These are phyloP conservation scores for Sphaerolaimus hirsutus DNA, from an alignment of 2,888 invertebrate genomes.

Conservation along the genomic window DNA sequence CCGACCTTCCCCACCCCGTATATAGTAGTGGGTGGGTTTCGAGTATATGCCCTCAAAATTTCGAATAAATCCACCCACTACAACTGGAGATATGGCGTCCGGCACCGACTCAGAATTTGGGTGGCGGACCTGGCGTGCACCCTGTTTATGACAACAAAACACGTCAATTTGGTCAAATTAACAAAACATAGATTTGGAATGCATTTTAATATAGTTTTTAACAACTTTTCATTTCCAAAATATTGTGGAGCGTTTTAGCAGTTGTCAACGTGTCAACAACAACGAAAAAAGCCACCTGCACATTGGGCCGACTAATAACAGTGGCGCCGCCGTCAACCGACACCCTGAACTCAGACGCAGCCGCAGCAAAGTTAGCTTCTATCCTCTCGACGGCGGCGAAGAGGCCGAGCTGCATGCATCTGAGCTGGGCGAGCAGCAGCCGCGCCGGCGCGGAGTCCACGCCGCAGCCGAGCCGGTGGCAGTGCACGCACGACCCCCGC, in stretches of 20 bases:
- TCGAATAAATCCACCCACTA: too few relatives aligned
- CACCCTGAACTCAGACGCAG: not conserved
- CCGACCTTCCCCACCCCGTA: too few relatives aligned
- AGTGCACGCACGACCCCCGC: conserved; percentile 30
- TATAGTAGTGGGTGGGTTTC: too few relatives aligned
- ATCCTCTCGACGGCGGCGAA: conserved; percentile 11
- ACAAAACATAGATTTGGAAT: not conserved
- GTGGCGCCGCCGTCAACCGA: not conserved
- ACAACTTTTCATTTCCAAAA: not conserved
- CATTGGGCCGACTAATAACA: not conserved
- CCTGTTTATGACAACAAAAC: not conserved
- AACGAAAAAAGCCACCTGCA: not conserved
- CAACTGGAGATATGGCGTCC: too few relatives aligned
- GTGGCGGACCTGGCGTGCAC: too few relatives aligned
- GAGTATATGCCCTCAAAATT: too few relatives aligned
- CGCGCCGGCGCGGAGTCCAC: conserved; percentile 10
- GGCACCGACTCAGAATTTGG: too few relatives aligned
- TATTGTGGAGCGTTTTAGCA: not conserved
- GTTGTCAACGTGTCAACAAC: not conserved
- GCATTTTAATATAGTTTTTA: not conserved
- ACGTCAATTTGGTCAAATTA: not conserved
- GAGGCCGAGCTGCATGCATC: conserved; percentile 38
- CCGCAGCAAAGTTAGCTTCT: not conserved
- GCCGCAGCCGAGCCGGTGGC: conserved; percentile 25
- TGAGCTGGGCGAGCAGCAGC: conserved; percentile 44